Conservation (phyloP, 2,113 vertebrate species). For the Castor canadensis region DNA sequence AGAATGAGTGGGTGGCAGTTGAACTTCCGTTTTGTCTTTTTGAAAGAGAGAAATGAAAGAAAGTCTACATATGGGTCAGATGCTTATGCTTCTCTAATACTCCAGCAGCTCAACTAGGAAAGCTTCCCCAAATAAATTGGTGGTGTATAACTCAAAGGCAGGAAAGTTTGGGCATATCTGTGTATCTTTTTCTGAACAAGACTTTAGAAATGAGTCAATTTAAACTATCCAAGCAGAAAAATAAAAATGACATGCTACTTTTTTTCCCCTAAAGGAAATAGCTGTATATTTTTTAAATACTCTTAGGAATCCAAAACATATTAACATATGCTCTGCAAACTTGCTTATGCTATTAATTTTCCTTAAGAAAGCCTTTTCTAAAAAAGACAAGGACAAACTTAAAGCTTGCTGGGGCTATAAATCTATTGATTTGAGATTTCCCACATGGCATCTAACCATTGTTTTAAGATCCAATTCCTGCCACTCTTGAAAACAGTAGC, state of each 20-base stretch:
- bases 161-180: constrained; percentile 47
- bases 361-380: not conserved
- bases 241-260: constrained; percentile 18
- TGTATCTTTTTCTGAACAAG: constrained; percentile 21
- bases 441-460: not conserved
- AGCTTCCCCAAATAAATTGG: constrained; percentile 48
- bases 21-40: constrained; percentile 32
- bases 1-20: constrained; percentile 29
- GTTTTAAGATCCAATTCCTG: not conserved
- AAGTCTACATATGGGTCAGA: constrained; percentile 56
- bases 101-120: constrained; percentile 45
- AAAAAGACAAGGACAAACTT: not conserved
- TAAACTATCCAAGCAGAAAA: constrained; percentile 52
- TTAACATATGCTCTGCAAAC: not conserved
- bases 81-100: constrained; percentile 50
- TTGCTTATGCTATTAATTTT: not conserved
- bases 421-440: constrained; percentile 18
- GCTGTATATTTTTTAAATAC: not conserved
- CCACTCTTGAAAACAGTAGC: not conserved
- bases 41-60: constrained; percentile 51
- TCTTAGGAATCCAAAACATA: not conserved
- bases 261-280: not conserved
- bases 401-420: not conserved
- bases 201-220: constrained; percentile 43
- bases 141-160: constrained; percentile 66